Conservation (phyloP, 2,888 invertebrate species). For the Arenicola marina region DNA sequence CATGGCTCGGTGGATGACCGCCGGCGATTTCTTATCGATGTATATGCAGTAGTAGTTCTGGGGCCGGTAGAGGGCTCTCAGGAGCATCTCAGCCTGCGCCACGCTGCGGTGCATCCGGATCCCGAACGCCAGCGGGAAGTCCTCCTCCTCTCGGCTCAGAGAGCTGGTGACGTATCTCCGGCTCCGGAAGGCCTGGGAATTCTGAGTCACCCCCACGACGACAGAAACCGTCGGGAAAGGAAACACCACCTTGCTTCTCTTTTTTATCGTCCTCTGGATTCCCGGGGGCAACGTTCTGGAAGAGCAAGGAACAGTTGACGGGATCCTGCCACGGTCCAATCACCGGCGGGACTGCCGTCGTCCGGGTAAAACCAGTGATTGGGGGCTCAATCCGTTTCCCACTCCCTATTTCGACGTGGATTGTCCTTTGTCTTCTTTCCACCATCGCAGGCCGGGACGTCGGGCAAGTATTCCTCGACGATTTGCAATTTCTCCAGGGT, state of each 20-base stretch:
- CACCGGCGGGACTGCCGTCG: too few relatives aligned
- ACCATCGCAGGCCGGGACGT: too few relatives aligned
- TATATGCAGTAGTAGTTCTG: slow-evolving; percentile 41
- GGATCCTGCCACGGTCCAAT: too few relatives aligned
- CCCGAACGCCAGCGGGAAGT: slow-evolving; percentile 35
- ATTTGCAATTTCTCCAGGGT: too few relatives aligned
- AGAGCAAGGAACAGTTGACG: slow-evolving; percentile 34
- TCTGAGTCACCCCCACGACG: slow-evolving; percentile 1
- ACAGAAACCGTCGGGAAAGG: background rate
- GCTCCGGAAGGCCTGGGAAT: slow-evolving; percentile 5
- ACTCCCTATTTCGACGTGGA: too few relatives aligned
- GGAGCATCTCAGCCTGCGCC: slow-evolving; percentile 29
- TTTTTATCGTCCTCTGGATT: slow-evolving; percentile 24
- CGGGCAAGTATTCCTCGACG: too few relatives aligned
- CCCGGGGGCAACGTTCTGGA: slow-evolving; percentile 30
- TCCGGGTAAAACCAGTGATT: too few relatives aligned
- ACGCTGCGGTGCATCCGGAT: slow-evolving; percentile 33
- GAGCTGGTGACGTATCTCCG: slow-evolving; percentile 13
- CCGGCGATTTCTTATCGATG: slow-evolving; percentile 30
- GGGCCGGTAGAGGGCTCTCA: slow-evolving; percentile 35
- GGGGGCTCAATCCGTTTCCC: too few relatives aligned
- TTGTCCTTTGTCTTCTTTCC: too few relatives aligned
- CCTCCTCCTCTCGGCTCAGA: slow-evolving; percentile 15
- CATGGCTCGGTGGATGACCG: slow-evolving; percentile 18
- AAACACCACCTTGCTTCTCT: slow-evolving; percentile 8